These are phyloP conservation scores for Pachymerium ferrugineum DNA, from an alignment of 2,888 invertebrate species.

Conservation along the genomic window DNA sequence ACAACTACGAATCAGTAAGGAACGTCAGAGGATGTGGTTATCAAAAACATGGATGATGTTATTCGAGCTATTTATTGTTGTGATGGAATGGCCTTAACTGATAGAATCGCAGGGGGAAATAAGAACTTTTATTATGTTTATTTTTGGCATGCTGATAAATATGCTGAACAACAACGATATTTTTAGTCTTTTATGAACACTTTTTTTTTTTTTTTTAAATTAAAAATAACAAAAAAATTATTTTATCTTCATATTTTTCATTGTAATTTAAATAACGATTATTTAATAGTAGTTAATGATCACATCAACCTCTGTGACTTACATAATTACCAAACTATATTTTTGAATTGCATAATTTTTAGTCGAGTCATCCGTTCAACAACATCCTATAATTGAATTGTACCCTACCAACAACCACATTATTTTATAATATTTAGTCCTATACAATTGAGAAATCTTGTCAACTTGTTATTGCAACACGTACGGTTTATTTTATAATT, in stretches of 20 bases:
- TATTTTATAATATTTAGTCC: background rate
- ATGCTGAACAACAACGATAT: too few relatives aligned
- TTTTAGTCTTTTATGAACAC: too few relatives aligned
- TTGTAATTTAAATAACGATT: too few relatives aligned
- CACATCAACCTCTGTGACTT: too few relatives aligned
- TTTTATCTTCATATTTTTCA: too few relatives aligned
- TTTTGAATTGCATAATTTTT: too few relatives aligned
- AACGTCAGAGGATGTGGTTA: background rate
- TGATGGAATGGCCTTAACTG: too few relatives aligned
- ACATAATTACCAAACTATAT: too few relatives aligned
- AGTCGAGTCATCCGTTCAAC: background rate
- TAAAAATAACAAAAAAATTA: too few relatives aligned
- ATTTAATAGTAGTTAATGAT: too few relatives aligned
- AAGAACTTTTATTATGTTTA: background rate
- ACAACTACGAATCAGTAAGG: background rate
- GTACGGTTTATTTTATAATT: background rate
- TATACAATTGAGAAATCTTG: background rate
- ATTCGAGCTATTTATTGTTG: background rate
- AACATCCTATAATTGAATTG: background rate
- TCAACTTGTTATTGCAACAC: background rate
- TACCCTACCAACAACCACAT: background rate
- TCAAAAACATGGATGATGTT: background rate
- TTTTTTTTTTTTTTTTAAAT: too few relatives aligned
- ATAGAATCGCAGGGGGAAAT: background rate
- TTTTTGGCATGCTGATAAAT: too few relatives aligned